phyloP scores from a whole-genome alignment of 2,888 invertebrate genomes.

The Ormyrus thymus region DNA sequence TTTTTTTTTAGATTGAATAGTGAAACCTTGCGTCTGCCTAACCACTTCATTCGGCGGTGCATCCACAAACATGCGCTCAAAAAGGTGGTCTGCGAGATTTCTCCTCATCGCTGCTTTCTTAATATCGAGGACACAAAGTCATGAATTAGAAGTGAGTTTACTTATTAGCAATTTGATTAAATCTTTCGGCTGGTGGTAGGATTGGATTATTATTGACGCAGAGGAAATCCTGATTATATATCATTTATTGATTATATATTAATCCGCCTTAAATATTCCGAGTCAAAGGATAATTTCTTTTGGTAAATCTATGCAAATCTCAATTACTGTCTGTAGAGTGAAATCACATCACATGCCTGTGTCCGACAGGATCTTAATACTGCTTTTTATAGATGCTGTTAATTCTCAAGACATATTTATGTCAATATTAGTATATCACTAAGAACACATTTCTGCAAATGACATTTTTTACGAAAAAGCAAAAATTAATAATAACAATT shows the following conservation, averaged over 20 bases:
- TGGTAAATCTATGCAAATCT: too few relatives aligned
- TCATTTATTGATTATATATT: background rate
- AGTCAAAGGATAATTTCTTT: too few relatives aligned
- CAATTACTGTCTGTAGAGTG: background rate
- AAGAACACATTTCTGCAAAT: too few relatives aligned
- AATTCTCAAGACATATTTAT: too few relatives aligned
- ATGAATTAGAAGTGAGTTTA: conserved; percentile 46
- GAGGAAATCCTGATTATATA: conserved; percentile 5
- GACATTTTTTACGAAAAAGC: too few relatives aligned
- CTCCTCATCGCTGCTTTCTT: conserved; percentile 39
- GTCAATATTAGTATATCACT: too few relatives aligned
- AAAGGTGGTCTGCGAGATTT: conserved; percentile 33
- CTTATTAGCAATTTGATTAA: conserved; percentile 3
- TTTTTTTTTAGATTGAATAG: too few relatives aligned
- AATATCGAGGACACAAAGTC: conserved; percentile 41
- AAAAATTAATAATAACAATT: too few relatives aligned
- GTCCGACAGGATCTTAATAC: too few relatives aligned
- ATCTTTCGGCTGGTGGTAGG: conserved; percentile 12
- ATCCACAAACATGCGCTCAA: conserved; percentile 28
- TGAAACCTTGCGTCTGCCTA: too few relatives aligned
- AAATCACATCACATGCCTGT: background rate
- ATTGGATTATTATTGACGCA: background rate
- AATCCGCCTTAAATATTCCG: too few relatives aligned
- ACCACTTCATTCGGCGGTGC: background rate
- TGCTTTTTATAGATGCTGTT: too few relatives aligned